phyloP scores from a whole-genome alignment of 1,140 invertebrate genomes.

The Cheumatopsyche charites region DNA sequence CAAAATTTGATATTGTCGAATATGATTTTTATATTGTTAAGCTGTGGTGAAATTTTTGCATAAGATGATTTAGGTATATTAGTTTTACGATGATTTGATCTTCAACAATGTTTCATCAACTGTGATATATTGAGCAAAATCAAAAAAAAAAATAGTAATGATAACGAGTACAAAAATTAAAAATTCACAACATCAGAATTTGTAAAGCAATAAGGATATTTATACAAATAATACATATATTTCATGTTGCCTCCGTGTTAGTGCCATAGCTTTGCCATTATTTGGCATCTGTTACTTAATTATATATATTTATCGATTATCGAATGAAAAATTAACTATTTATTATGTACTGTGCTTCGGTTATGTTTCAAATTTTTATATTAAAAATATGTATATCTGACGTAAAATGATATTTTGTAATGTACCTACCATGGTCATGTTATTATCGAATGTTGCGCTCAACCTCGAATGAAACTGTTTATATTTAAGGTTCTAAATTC shows the following conservation, averaged over 20 bases:
- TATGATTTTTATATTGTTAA: not conserved
- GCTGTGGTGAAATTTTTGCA: not conserved
- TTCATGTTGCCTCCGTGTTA: slow-evolving; percentile 22
- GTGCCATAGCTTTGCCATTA: slow-evolving; percentile 20
- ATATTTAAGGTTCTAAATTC: slow-evolving; percentile 34
- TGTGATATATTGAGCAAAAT: slow-evolving; percentile 17
- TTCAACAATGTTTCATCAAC: slow-evolving; percentile 46
- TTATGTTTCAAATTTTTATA: not conserved
- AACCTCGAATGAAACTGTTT: slow-evolving; percentile 27
- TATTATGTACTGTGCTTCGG: not conserved
- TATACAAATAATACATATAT: not conserved
- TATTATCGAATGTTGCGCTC: too few relatives aligned
- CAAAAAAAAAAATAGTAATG: too few relatives aligned
- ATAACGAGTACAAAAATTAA: slow-evolving; percentile 9
- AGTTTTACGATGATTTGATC: slow-evolving; percentile 54
- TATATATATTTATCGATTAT: not conserved
- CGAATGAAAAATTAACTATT: not conserved
- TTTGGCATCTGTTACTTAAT: slow-evolving; percentile 19
- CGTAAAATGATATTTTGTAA: too few relatives aligned
- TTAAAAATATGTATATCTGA: not conserved
- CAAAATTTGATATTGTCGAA: slow-evolving; percentile 53
- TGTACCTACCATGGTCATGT: too few relatives aligned
- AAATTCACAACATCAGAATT: slow-evolving; percentile 16
- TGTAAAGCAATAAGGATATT: slow-evolving; percentile 2
- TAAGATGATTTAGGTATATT: slow-evolving; percentile 23